phyloP scores from a whole-genome alignment of 1,140 invertebrate genomes.

The Augochlora pura region DNA sequence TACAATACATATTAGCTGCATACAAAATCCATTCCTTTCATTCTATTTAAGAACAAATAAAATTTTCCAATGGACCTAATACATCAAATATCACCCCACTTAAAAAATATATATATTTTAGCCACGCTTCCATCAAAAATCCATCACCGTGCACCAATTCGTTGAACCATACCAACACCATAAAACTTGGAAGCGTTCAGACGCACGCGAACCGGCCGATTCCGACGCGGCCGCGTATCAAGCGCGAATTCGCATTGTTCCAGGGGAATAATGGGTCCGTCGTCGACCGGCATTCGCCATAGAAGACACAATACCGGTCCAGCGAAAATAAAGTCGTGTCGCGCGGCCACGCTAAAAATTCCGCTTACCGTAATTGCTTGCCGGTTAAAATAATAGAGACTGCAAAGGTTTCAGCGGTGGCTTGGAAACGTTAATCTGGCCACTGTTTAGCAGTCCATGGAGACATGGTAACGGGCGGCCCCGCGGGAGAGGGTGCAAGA shows the following conservation, averaged over 20 bases:
- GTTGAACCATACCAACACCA: too few species aligned
- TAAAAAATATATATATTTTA: too few species aligned
- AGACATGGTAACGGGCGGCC: neutral
- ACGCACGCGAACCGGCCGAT: neutral
- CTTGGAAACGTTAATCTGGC: conserved; percentile 41
- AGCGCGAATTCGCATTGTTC: neutral
- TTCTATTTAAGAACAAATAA: too few species aligned
- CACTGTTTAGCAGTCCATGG: conserved; percentile 37
- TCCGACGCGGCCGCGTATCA: neutral
- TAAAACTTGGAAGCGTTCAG: neutral
- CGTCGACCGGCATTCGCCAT: neutral
- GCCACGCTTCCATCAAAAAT: too few species aligned
- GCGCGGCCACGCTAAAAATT: conserved; percentile 14
- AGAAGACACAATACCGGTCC: neutral
- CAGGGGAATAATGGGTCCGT: neutral
- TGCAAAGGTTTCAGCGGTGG: conserved; percentile 1
- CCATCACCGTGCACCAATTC: too few species aligned
- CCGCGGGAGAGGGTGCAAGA: too few species aligned
- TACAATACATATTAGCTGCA: too few species aligned
- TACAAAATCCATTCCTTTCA: too few species aligned
- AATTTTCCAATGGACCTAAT: too few species aligned
- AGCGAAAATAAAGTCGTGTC: neutral
- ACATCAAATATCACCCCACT: too few species aligned
- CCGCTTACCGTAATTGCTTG: conserved; percentile 8
- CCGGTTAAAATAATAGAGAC: conserved; percentile 30